Evolutionary conservation across 1,140 invertebrate genomes (phyloP), one percentile per base, ranked within the genome.

Genomic region (Nebria ingens): DNA sequence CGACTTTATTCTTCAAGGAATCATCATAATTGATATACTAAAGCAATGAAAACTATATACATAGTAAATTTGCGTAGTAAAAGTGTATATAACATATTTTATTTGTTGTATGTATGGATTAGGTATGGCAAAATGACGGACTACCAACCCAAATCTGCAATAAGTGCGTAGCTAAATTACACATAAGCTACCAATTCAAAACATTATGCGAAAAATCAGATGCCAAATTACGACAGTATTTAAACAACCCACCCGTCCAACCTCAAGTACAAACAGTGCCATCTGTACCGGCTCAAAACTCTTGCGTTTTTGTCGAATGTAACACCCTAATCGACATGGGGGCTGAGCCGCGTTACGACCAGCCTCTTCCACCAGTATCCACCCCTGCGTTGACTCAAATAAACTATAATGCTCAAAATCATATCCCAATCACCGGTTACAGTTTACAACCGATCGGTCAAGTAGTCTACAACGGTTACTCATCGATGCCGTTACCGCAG

Each of bases 81-180:
- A n/a, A n/a, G n/a, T 6, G 13, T 29, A 29, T 29, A 13, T 29
- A 13, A 29, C 25, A 29, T 4, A 29, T 29, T 6, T 29, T 29
- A 29, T 13, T n/a, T n/a, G 25, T 4, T 6, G 13, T 29, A 29
- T 29, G 25, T 29, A 29, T 29, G 13, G 4, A 29, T 52, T 61
- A 73, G 71, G 72, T 72, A 22, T 73, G 72, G 71, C 71, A 67
- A 59, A 71, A 72, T 62, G 72, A 73, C 61, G 67, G 68, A 20
- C 54, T 73, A 19, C 72, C 72, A 19, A 58, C 62, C 17, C 72
- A 73, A 60, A 72, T 73, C 17, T 73, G 72, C 56, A 68, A 70
- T 52, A 71, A 68, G 58, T 73, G 72, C 59, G 64, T 65, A n/a
- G 67, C 70, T 11, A 72, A 71, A 57, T 58, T 73, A 51, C 70